A percentile compares a stretch with the other conserved stretches of the same genome.
Conservation (phyloP, 64 coral and sea anemone genomes). For the Stichodactyla helianthus region DNA sequence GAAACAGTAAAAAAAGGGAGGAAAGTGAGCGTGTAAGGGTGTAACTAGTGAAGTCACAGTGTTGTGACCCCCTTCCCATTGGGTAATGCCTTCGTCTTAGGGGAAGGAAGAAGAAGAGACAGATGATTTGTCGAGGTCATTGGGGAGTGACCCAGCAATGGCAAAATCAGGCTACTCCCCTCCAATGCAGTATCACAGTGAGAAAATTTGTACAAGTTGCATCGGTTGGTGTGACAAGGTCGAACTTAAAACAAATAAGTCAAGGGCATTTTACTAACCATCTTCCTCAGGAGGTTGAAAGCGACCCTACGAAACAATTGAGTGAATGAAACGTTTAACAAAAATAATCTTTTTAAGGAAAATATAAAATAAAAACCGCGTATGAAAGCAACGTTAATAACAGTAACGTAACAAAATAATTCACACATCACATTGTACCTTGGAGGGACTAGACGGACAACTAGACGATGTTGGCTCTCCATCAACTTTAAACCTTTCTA, state of each 20-base stretch:
- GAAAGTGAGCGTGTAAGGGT: too few species aligned
- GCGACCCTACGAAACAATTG: conserved; percentile 14
- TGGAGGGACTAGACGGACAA: conserved; percentile 23
- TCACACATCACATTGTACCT: background rate
- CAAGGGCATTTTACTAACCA: background rate
- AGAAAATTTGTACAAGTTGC: too few species aligned
- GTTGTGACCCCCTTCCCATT: too few species aligned
- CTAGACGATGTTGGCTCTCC: background rate
- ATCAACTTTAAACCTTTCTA: background rate
- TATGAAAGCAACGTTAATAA: background rate
- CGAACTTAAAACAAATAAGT: background rate
- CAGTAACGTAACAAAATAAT: background rate
- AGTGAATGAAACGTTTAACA: background rate
- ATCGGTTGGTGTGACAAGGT: too few species aligned
- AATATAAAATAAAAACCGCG: background rate
- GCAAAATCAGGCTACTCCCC: too few species aligned
- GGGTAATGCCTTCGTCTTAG: too few species aligned
- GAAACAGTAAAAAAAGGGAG: too few species aligned
- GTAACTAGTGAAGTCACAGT: too few species aligned
- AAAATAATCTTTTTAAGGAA: background rate
- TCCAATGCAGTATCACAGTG: too few species aligned
- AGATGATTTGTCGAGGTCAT: too few species aligned
- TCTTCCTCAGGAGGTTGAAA: background rate
- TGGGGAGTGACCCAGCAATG: too few species aligned
- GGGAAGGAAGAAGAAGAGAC: too few species aligned